Evolutionary conservation across 2,888 invertebrate genomes (phyloP).

Genomic region (Zeuzera pyrina): DNA sequence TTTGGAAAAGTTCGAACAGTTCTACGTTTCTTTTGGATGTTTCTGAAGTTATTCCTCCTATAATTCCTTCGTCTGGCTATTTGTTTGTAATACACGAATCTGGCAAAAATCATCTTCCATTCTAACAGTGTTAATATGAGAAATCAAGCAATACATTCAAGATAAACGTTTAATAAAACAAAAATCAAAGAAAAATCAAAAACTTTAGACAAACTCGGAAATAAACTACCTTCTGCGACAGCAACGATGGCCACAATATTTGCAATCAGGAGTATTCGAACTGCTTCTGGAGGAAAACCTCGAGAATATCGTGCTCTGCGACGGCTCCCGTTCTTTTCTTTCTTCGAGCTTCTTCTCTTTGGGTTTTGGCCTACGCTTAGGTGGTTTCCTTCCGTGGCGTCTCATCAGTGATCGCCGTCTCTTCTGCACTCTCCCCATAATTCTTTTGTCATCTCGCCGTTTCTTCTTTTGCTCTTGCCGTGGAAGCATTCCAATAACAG

Average conservation of each 20-base stretch:
- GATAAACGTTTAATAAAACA: conserved; percentile 13
- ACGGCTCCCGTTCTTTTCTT: conserved; percentile 19
- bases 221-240: conserved; percentile 43
- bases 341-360: conserved; percentile 7
- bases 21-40: too few species aligned
- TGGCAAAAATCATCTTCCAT: too few species aligned
- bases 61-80: too few species aligned
- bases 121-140: too few species aligned
- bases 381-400: conserved; percentile 16
- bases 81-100: conserved; percentile 21
- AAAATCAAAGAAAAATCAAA: conserved; percentile 13
- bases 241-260: conserved; percentile 40
- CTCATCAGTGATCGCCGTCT: conserved; percentile 16
- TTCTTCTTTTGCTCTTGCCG: not conserved
- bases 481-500: not conserved
- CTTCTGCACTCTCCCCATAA: conserved; percentile 32
- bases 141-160: too few species aligned
- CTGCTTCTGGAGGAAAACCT: conserved; percentile 23
- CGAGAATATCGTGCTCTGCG: conserved; percentile 31
- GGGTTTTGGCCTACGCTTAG: conserved; percentile 20
- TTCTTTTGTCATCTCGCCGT: conserved; percentile 6
- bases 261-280: conserved; percentile 20
- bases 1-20: too few species aligned
- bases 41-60: too few species aligned
- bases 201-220: conserved; percentile 12